Percentiles rank a stretch among this genome's conserved stretches.
Conservation (phyloP, 1,140 invertebrate genomes). For the Lepidurus packardi region DNA sequence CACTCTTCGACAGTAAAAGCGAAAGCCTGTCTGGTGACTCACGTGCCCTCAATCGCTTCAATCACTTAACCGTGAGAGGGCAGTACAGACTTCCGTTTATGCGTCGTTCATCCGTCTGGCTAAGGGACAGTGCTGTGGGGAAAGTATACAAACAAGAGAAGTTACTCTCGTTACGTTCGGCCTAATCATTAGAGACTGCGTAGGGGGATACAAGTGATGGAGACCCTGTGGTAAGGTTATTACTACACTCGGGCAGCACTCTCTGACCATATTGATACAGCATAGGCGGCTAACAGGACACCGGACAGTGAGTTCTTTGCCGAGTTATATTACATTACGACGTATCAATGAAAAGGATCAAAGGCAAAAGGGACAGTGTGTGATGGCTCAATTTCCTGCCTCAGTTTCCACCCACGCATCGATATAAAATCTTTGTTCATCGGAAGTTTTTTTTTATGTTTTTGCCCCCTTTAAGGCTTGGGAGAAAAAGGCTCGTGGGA, state of each 20-base stretch:
- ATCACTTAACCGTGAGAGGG: not conserved
- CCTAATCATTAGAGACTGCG: not conserved
- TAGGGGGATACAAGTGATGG: not conserved
- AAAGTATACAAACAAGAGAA: too few species aligned
- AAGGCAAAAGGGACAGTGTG: not conserved
- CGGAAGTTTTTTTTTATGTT: not conserved
- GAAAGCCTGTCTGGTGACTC: not conserved
- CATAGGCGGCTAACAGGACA: not conserved
- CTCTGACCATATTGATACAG: not conserved
- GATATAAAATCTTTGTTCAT: not conserved
- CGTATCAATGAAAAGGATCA: constrained; percentile 6
- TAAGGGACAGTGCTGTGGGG: too few species aligned
- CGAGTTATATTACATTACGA: not conserved
- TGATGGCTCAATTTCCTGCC: not conserved
- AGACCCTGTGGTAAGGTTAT: not conserved
- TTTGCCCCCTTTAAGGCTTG: not conserved
- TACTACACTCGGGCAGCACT: not conserved
- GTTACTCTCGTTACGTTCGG: too few species aligned
- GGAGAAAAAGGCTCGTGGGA: not conserved
- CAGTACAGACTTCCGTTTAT: too few species aligned
- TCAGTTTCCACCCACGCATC: not conserved
- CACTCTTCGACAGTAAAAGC: not conserved
- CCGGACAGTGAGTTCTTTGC: not conserved
- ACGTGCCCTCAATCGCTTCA: not conserved
- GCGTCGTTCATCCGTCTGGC: too few species aligned